Conservation (phyloP, 2,797 vertebrate species). For the Microhierax caerulescens region DNA sequence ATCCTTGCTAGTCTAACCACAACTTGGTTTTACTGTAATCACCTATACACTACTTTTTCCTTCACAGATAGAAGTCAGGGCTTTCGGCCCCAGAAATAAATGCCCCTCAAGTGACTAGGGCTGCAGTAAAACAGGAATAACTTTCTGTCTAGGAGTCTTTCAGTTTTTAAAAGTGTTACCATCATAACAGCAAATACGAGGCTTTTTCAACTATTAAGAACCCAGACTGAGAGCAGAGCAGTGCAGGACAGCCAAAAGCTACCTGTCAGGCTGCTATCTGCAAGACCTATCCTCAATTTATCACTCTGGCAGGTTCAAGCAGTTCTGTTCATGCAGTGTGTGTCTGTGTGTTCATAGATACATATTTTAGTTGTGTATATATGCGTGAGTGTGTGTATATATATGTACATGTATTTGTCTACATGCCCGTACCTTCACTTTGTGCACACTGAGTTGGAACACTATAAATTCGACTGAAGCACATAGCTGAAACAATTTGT, state of each 20-base stretch:
- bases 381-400: rapidly evolving
- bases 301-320: neutral
- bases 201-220: neutral
- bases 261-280: neutral
- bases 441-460: neutral
- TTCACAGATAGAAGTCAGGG: neutral
- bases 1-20: neutral
- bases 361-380: neutral
- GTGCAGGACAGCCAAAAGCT: neutral
- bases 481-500: neutral
- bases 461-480: neutral
- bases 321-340: neutral
- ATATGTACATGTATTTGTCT: neutral
- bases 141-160: neutral
- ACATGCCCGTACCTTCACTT: neutral
- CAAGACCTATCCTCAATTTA: neutral
- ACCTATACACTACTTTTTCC: neutral
- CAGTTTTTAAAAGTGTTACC: neutral
- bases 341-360: rapidly evolving
- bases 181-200: rapidly evolving
- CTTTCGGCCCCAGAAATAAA: neutral
- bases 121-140: neutral
- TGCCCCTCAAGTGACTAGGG: neutral
- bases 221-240: neutral
- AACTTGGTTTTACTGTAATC: neutral